Percentiles rank a stretch among this genome's conserved stretches.
phyloP scores from a whole-genome alignment of 1,140 invertebrate species.

The Thrips palmi region DNA sequence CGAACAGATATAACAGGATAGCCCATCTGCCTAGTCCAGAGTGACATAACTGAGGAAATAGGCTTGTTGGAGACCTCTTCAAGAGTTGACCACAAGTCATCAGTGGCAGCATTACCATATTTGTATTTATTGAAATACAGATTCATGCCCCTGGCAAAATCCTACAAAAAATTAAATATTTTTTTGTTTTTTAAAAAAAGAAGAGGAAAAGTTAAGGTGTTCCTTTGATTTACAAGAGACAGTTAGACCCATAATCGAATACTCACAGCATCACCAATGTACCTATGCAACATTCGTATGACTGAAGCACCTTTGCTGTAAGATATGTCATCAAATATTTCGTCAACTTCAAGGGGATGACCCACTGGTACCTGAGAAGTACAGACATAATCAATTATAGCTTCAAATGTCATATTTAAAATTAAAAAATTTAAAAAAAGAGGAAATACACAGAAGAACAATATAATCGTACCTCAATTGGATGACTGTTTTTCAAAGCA shows the following conservation, averaged over 20 bases:
- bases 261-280: slow-evolving; percentile 66
- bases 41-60: slow-evolving; percentile 81
- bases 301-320: slow-evolving; percentile 87
- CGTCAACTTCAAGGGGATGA: slow-evolving; percentile 80
- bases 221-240: background rate
- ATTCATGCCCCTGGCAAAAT: slow-evolving; percentile 91
- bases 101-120: slow-evolving; percentile 82
- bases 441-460: background rate
- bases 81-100: slow-evolving; percentile 84
- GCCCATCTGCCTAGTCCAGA: slow-evolving; percentile 88
- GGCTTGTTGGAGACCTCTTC: slow-evolving; percentile 80
- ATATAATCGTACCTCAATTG: slow-evolving; percentile 50
- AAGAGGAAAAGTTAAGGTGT: background rate
- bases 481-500: slow-evolving; percentile 74
- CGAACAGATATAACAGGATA: slow-evolving; percentile 48
- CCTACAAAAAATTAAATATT: slow-evolving; percentile 22
- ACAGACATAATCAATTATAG: background rate
- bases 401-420: background rate
- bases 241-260: slow-evolving; percentile 6
- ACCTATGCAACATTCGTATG: slow-evolving; percentile 91
- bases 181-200: slow-evolving; percentile 15
- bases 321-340: slow-evolving; percentile 91
- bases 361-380: slow-evolving; percentile 45
- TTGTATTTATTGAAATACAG: slow-evolving; percentile 75
- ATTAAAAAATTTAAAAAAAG: background rate